A percentile compares a stretch with the other conserved stretches of the same genome.
phyloP scores from a whole-genome alignment of 2,888 invertebrate species.

The Habroteleia sp. region DNA sequence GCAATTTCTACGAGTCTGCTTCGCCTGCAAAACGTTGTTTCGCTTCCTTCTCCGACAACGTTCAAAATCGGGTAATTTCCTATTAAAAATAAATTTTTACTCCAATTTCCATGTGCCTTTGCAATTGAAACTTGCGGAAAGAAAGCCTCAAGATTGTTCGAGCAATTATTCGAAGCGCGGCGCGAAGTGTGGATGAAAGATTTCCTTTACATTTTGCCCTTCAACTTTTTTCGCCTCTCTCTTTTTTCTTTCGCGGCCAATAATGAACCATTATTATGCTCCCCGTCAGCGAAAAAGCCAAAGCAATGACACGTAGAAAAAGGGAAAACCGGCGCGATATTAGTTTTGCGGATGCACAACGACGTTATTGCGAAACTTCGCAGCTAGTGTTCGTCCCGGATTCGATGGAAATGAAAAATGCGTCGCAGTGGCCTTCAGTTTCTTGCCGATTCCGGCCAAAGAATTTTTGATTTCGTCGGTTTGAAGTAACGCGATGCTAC shows the following conservation, averaged over 20 bases:
- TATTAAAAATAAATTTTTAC: conserved; percentile 45
- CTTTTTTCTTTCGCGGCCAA: conserved; percentile 13
- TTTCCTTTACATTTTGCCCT: conserved; percentile 46
- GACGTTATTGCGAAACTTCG: conserved; percentile 10
- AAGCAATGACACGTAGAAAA: not conserved
- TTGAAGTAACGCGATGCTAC: conserved; percentile 21
- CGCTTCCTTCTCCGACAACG: conserved; percentile 1
- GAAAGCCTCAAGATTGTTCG: conserved; percentile 31
- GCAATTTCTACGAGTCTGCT: conserved; percentile 20
- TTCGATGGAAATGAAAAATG: too few species aligned
- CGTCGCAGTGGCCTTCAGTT: not conserved
- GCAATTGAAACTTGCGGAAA: conserved; percentile 7
- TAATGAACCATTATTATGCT: conserved; percentile 50
- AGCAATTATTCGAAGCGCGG: conserved; percentile 17
- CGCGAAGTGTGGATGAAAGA: conserved; percentile 30
- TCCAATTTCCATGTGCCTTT: conserved; percentile 25
- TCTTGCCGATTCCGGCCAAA: not conserved
- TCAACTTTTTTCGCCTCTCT: too few species aligned
- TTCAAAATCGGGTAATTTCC: conserved; percentile 38
- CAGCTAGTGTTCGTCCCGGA: not conserved
- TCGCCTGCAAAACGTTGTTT: conserved; percentile 11
- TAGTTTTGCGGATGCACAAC: conserved; percentile 1
- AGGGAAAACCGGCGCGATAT: not conserved
- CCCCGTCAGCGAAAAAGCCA: not conserved
- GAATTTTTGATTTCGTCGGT: not conserved